Conservation (phyloP, 1,140 invertebrate genomes). For the Anadara kagoshimensis region DNA sequence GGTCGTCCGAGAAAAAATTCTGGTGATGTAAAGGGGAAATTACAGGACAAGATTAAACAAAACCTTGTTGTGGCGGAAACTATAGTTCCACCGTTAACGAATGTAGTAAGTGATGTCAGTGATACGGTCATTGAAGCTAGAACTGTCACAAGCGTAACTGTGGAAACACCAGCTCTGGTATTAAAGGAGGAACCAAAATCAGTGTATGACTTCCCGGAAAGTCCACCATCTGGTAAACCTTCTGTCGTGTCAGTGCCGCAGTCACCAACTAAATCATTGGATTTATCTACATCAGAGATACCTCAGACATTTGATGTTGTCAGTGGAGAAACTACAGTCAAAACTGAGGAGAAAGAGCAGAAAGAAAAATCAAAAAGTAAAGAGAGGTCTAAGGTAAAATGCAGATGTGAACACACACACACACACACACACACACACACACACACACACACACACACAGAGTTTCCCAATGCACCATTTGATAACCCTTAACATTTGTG, state of each 20-base stretch:
- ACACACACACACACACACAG: too few species aligned
- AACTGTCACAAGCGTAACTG: slow-evolving; percentile 21
- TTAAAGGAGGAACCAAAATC: slow-evolving; percentile 18
- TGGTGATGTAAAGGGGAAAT: slow-evolving; percentile 24
- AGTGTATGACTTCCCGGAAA: slow-evolving; percentile 49
- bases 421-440: too few species aligned
- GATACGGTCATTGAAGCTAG: neutral
- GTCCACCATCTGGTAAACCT: slow-evolving; percentile 23
- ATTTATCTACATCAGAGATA: neutral
- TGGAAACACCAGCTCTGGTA: slow-evolving; percentile 22
- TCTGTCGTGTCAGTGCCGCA: neutral
- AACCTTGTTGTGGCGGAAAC: slow-evolving; percentile 25
- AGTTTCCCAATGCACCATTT: too few species aligned
- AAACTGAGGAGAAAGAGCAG: slow-evolving; percentile 31
- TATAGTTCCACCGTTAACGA: neutral
- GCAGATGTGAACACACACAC: neutral
- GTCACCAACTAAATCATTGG: neutral
- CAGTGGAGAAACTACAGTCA: neutral
- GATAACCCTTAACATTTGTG: too few species aligned
- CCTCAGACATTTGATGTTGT: neutral
- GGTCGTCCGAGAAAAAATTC: neutral
- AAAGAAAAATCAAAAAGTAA: slow-evolving; percentile 35
- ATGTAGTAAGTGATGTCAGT: too few species aligned
- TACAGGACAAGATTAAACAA: slow-evolving; percentile 39
- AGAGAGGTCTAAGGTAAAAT: slow-evolving; percentile 47